These are phyloP conservation scores for Drosophila leontia DNA, from an alignment of 1,140 invertebrate genomes.

Conservation along the genomic window DNA sequence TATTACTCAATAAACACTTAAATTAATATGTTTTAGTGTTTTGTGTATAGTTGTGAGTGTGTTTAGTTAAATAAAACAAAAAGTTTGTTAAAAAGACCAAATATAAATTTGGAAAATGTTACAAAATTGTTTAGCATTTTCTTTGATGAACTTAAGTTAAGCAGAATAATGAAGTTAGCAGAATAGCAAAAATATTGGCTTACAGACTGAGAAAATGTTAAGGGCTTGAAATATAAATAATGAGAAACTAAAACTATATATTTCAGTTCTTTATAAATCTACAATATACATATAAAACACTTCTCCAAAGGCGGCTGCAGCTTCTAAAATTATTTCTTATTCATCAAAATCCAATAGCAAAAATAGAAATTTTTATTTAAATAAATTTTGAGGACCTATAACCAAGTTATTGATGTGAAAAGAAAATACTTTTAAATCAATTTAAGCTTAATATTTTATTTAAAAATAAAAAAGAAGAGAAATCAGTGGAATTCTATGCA, in stretches of 20 bases:
- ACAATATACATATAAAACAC: conserved; percentile 30
- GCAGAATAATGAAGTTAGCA: conserved; percentile 19
- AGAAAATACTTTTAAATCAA: neutral
- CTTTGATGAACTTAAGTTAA: conserved; percentile 12
- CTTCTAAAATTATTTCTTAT: neutral
- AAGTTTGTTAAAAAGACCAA: conserved; percentile 8
- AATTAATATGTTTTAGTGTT: neutral
- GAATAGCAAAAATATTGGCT: conserved; percentile 27
- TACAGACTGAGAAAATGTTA: conserved; percentile 41
- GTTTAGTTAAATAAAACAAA: conserved; percentile 1
- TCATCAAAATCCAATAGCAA: neutral
- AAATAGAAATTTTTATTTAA: conserved; percentile 8
- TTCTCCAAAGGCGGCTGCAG: conserved; percentile 18
- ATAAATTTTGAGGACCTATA: neutral
- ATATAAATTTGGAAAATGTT: conserved; percentile 37
- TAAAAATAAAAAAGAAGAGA: neutral
- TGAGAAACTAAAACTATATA: neutral
- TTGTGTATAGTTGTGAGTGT: conserved; percentile 3
- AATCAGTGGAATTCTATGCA: conserved; percentile 11
- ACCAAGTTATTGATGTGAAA: neutral
- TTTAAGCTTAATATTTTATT: neutral
- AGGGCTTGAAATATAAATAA: conserved; percentile 3
- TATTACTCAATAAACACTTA: neutral
- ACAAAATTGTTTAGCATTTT: conserved; percentile 1
- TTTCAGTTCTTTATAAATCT: conserved; percentile 7